phyloP scores from a whole-genome alignment of 2,888 invertebrate species.

The Taphrorychus bicolor region DNA sequence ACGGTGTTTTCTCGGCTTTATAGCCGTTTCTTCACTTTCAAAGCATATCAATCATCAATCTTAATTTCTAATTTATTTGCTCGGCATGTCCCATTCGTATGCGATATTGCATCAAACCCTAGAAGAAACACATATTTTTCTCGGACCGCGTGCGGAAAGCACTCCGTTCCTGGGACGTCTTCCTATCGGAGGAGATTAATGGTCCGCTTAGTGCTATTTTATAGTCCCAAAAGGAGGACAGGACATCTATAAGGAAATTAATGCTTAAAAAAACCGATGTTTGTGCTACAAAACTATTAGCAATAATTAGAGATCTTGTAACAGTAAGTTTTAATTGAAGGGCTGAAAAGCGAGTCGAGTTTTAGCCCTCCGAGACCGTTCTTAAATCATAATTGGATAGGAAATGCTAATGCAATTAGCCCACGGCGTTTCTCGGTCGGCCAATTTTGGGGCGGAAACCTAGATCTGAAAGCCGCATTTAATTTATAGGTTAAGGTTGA shows the following conservation, averaged over 20 bases:
- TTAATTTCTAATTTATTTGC: not conserved
- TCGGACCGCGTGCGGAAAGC: not conserved
- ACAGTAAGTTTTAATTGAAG: constrained; percentile 9
- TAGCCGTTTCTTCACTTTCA: too few relatives aligned
- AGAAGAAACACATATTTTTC: constrained; percentile 1
- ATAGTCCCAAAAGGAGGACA: not conserved
- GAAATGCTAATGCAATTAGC: constrained; percentile 30
- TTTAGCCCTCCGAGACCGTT: constrained; percentile 2
- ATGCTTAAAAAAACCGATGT: not conserved
- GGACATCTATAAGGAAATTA: not conserved
- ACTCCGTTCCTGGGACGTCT: not conserved
- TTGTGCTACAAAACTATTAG: not conserved
- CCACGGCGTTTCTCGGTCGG: constrained; percentile 4
- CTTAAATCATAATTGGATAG: constrained; percentile 33
- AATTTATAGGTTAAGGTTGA: constrained; percentile 11
- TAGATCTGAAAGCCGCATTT: constrained; percentile 25
- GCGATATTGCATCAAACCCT: not conserved
- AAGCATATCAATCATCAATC: too few relatives aligned
- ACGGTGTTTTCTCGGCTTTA: too few relatives aligned
- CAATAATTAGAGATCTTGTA: not conserved
- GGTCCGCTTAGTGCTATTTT: not conserved
- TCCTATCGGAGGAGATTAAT: not conserved
- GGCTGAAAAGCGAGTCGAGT: not conserved
- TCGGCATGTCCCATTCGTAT: not conserved
- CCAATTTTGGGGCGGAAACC: constrained; percentile 21